Evolutionary conservation across 1,140 invertebrate genomes (phyloP).

Genomic region (Dendrolimus punctatus): DNA sequence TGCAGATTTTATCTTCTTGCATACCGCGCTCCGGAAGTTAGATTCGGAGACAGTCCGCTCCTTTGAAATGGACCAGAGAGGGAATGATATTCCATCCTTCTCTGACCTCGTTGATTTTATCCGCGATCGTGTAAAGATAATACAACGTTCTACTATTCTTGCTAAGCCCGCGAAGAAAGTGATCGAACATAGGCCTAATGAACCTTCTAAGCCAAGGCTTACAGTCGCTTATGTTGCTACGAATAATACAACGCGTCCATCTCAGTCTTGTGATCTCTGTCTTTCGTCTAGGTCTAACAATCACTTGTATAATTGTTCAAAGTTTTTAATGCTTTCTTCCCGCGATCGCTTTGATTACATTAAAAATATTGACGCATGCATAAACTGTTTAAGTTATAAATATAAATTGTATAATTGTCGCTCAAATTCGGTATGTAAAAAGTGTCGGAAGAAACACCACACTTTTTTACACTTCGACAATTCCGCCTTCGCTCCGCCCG

Average conservation of each 20-base stretch:
- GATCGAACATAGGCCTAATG: not conserved
- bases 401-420: not conserved
- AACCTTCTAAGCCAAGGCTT: not conserved
- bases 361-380: not conserved
- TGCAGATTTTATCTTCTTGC: slow-evolving; percentile 12
- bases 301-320: slow-evolving; percentile 1
- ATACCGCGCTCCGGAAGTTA: slow-evolving; percentile 6
- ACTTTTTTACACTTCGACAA: not conserved
- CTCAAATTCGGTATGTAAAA: slow-evolving; percentile 1
- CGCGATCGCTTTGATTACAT: not conserved
- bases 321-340: not conserved
- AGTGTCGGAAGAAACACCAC: not conserved
- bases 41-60: slow-evolving; percentile 5
- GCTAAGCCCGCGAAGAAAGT: not conserved
- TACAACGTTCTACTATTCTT: slow-evolving; percentile 6
- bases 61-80: slow-evolving; percentile 9
- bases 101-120: slow-evolving; percentile 10
- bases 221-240: not conserved
- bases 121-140: slow-evolving; percentile 13
- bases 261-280: too few relatives aligned
- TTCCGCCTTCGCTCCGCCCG: not conserved
- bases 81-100: slow-evolving; percentile 4
- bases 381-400: not conserved
- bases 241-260: not conserved
- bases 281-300: not conserved